phyloP scores from a whole-genome alignment of 23 tunicate species.

The Clavelina lepadiformis region DNA sequence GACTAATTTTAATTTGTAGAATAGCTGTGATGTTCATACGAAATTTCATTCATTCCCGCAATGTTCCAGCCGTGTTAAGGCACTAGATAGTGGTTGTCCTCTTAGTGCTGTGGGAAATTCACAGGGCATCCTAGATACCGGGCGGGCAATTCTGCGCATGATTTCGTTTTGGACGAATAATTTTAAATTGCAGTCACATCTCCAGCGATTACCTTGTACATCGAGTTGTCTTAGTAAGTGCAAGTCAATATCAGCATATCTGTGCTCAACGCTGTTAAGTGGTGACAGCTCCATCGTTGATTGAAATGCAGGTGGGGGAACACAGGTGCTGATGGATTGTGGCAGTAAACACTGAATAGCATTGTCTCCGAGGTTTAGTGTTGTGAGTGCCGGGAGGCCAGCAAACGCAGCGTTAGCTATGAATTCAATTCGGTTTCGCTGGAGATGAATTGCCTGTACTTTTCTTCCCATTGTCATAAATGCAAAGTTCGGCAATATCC shows the following conservation, averaged over 20 bases:
- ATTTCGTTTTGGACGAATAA: conserved; percentile 7
- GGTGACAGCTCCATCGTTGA: background rate
- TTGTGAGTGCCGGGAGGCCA: conserved; percentile 41
- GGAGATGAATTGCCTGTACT: conserved; percentile 33
- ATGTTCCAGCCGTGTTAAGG: too few species aligned
- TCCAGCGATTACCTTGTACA: conserved; percentile 34
- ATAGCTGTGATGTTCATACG: too few species aligned
- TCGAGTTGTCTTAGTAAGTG: background rate
- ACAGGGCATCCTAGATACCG: conserved; percentile 7
- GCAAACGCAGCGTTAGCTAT: conserved; percentile 54
- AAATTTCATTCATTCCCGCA: too few species aligned
- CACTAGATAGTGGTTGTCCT: too few species aligned
- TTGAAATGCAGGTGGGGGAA: background rate
- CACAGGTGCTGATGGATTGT: conserved; percentile 30
- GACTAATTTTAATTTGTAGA: too few species aligned
- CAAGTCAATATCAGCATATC: conserved; percentile 3
- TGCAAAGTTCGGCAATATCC: conserved; percentile 37
- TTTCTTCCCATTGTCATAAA: conserved; percentile 49
- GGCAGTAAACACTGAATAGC: conserved; percentile 42
- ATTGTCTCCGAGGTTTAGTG: conserved; percentile 49
- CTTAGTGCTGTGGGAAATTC: background rate
- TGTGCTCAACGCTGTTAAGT: background rate
- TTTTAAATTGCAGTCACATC: conserved; percentile 36
- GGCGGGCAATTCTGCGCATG: background rate
- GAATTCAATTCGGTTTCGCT: conserved; percentile 36